Conservation (phyloP, 2,888 invertebrate genomes). For the Bugula neritina region DNA sequence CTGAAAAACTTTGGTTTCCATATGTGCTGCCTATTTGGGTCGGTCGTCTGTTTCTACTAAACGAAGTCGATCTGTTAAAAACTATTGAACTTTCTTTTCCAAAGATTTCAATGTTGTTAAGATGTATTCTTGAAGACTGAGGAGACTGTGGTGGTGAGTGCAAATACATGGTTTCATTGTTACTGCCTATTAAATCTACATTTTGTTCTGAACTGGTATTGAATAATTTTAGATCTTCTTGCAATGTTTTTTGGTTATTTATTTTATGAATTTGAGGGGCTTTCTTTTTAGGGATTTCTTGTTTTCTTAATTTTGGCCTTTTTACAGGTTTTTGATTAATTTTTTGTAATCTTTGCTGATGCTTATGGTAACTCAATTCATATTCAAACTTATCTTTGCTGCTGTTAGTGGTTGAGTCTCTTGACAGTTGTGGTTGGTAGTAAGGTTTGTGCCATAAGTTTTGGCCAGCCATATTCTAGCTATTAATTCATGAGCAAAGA, state of each 20-base stretch:
- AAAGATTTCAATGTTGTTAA: not conserved
- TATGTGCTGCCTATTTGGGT: not conserved
- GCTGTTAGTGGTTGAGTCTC: not conserved
- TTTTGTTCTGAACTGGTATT: not conserved
- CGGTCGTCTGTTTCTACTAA: not conserved
- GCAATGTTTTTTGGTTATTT: no score
- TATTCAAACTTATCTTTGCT: slow-evolving; percentile 5
- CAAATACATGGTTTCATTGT: no score
- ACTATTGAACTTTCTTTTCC: not conserved
- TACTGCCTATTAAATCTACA: no score
- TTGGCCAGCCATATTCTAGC: slow-evolving; percentile 1
- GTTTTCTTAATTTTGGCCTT: not conserved
- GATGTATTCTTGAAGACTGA: not conserved
- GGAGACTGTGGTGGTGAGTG: not conserved
- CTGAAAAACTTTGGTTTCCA: not conserved
- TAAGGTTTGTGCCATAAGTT: slow-evolving; percentile 17
- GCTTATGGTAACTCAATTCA: not conserved
- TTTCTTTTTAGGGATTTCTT: not conserved
- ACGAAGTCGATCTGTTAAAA: not conserved
- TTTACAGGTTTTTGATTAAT: not conserved
- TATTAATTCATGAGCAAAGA: not conserved
- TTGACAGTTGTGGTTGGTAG: not conserved
- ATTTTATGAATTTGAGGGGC: not conserved
- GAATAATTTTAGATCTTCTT: not conserved
- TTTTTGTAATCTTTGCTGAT: not conserved